Conservation (phyloP, 2,113 vertebrate species). For the Brachyhypopomus gauderio region DNA sequence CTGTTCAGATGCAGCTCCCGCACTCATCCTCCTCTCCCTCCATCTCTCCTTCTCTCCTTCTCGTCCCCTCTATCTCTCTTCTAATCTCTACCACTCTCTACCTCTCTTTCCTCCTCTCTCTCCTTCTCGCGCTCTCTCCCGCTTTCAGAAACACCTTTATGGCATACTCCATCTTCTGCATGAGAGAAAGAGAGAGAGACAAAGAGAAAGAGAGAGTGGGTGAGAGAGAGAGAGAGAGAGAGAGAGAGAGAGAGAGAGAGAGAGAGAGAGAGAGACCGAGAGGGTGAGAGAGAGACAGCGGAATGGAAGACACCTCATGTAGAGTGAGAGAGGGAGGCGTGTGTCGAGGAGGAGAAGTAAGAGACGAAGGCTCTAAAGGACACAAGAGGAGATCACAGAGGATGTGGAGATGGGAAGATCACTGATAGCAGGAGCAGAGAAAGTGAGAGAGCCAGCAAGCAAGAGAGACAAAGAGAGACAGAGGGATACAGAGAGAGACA, state of each 20-base stretch:
- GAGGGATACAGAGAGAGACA: not conserved
- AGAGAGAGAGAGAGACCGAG: not conserved
- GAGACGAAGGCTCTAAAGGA: not conserved
- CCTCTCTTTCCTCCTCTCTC: not conserved
- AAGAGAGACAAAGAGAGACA: not conserved
- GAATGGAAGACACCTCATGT: not conserved
- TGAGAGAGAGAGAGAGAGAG: not conserved
- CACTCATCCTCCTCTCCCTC: not conserved
- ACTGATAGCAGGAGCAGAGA: not conserved
- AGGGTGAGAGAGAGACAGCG: not conserved
- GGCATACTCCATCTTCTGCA: not conserved
- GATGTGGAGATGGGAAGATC: too few species aligned
- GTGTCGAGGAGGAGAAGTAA: not conserved
- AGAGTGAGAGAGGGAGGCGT: not conserved
- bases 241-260: not conserved
- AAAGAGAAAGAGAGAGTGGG: not conserved
- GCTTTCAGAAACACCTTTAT: conserved; percentile 6
- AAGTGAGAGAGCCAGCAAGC: not conserved
- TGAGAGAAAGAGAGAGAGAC: not conserved
- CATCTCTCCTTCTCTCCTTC: not conserved
- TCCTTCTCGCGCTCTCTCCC: not conserved
- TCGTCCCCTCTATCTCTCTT: not conserved
- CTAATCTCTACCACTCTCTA: not conserved
- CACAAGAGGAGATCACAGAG: too few species aligned
- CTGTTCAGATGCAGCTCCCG: conserved; percentile 11